phyloP scores from a whole-genome alignment of 1,140 invertebrate genomes.

The Drosophila malerkotliana region DNA sequence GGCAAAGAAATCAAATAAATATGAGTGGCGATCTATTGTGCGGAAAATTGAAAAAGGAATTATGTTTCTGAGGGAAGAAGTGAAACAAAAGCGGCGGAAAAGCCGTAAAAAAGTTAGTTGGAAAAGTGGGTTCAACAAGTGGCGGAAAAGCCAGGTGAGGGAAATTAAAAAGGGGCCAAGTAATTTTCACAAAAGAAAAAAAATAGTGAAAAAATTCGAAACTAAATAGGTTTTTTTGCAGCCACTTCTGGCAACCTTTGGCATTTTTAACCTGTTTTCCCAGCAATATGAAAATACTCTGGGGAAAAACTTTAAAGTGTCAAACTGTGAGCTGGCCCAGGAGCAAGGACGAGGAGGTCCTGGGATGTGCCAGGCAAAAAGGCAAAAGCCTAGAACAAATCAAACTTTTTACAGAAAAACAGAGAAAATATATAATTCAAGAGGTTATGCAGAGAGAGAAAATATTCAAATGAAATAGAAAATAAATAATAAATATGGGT shows the following conservation, averaged over 20 bases:
- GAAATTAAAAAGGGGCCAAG: not conserved
- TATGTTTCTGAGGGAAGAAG: slow-evolving; percentile 3
- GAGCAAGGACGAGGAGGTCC: not conserved
- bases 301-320: slow-evolving; percentile 39
- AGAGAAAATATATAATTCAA: slow-evolving; percentile 54
- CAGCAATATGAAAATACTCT: slow-evolving; percentile 8
- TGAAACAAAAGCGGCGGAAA: not conserved
- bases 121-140: not conserved
- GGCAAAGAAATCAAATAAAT: slow-evolving; percentile 45
- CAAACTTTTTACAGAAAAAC: slow-evolving; percentile 27
- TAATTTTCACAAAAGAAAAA: not conserved
- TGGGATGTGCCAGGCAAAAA: not conserved
- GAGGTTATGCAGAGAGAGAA: not conserved
- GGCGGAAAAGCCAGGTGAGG: not conserved
- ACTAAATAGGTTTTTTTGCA: not conserved
- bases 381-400: slow-evolving; percentile 1
- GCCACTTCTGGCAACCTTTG: not conserved
- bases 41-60: slow-evolving; percentile 15
- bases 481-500: not conserved
- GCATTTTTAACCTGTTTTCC: slow-evolving; percentile 2
- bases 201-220: not conserved
- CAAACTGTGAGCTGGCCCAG: slow-evolving; percentile 30
- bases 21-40: slow-evolving; percentile 9
- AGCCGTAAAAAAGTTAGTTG: not conserved
- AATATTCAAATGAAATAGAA: not conserved